These are phyloP conservation scores for Eurosta solidaginis DNA, from an alignment of 1,140 invertebrate species.

Conservation along the genomic window DNA sequence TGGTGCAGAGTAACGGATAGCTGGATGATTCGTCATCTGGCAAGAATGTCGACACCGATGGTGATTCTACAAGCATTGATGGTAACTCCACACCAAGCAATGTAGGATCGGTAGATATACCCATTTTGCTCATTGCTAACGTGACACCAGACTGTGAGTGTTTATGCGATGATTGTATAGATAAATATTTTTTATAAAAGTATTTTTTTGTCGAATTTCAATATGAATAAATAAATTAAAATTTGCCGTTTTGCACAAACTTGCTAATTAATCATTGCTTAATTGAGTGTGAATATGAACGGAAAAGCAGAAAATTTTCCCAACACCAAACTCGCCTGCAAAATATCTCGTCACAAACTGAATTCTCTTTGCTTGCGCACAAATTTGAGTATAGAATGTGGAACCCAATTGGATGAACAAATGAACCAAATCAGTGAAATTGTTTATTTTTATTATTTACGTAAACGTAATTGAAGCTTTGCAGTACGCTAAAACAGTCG, in stretches of 20 bases:
- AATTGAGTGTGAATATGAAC: not conserved
- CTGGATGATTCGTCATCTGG: slow-evolving; percentile 64
- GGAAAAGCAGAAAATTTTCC: not conserved
- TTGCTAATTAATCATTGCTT: not conserved
- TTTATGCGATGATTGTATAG: no score
- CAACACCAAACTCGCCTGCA: not conserved
- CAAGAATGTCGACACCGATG: slow-evolving; percentile 56
- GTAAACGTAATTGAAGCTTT: not conserved
- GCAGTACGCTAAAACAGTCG: no score
- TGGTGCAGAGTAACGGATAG: slow-evolving; percentile 61
- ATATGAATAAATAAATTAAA: no score
- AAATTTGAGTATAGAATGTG: not conserved
- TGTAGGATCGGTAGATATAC: slow-evolving; percentile 47
- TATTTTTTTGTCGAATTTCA: no score
- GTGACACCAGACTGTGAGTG: not conserved
- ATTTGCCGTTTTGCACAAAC: not conserved
- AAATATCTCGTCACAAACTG: slow-evolving; percentile 20
- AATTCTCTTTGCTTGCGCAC: not conserved
- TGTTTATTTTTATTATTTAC: not conserved
- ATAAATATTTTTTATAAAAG: no score
- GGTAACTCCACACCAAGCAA: slow-evolving; percentile 50
- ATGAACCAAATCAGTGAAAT: slow-evolving; percentile 7
- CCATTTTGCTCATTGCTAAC: slow-evolving; percentile 38
- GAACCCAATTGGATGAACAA: slow-evolving; percentile 11
- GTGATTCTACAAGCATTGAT: slow-evolving; percentile 45